phyloP scores from a whole-genome alignment of 2,888 invertebrate genomes.

The Dryobota labecula region DNA sequence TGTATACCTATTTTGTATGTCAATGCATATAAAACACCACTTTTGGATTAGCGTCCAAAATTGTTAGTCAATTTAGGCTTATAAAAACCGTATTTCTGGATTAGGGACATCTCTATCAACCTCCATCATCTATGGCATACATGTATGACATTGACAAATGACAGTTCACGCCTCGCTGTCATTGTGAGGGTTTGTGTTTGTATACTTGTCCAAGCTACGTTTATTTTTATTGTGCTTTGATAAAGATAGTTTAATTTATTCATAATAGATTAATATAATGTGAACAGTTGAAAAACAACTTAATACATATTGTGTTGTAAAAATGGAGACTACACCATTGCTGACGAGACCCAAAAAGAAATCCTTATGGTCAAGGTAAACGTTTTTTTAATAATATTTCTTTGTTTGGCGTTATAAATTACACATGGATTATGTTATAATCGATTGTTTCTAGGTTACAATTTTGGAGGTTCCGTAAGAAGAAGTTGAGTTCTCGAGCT shows the following conservation, averaged over 20 bases:
- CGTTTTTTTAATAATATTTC: slow-evolving; percentile 51
- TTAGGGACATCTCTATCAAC: neutral
- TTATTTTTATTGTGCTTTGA: slow-evolving; percentile 41
- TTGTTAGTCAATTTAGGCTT: neutral
- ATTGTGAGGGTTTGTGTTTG: slow-evolving; percentile 57
- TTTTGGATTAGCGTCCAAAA: neutral
- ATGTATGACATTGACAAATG: slow-evolving; percentile 47
- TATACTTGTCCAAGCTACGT: slow-evolving; percentile 28
- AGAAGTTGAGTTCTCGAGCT: slow-evolving; percentile 94
- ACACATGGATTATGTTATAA: slow-evolving; percentile 32
- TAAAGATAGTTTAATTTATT: slow-evolving; percentile 39
- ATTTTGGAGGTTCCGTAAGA: slow-evolving; percentile 93
- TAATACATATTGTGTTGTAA: slow-evolving; percentile 50
- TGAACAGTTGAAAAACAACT: slow-evolving; percentile 44
- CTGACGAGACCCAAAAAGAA: slow-evolving; percentile 82
- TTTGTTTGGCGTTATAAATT: slow-evolving; percentile 66
- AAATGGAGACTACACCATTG: slow-evolving; percentile 87
- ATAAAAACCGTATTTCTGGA: neutral
- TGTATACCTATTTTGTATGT: neutral
- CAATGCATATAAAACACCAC: neutral
- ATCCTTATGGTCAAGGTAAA: slow-evolving; percentile 88
- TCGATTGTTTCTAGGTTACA: slow-evolving; percentile 92
- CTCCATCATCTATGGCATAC: slow-evolving; percentile 6
- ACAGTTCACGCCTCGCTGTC: slow-evolving; percentile 58
- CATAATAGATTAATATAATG: slow-evolving; percentile 44